Evolutionary conservation across 2,113 vertebrate species (phyloP).

Genomic region (Sylvilagus bachmani): DNA sequence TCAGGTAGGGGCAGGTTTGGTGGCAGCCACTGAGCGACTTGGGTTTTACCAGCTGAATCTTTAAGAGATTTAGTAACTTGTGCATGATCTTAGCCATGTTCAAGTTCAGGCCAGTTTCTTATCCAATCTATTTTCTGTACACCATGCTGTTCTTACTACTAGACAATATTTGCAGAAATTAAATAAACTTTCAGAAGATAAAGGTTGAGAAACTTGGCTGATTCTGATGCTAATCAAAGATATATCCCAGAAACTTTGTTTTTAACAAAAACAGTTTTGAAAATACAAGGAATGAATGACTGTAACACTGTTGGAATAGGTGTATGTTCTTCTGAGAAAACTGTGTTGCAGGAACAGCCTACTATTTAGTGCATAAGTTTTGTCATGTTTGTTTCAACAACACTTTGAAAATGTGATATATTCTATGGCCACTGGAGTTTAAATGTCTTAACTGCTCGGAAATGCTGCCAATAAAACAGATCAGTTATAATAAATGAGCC

Average conservation of each 20-base stretch:
- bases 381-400: constrained; percentile 15
- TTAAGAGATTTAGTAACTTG: background rate
- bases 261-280: background rate
- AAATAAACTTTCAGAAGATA: background rate
- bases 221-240: background rate
- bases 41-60: background rate
- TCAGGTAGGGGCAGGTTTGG: fast-evolving
- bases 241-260: background rate
- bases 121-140: background rate
- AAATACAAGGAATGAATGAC: background rate
- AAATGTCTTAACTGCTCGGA: constrained; percentile 2
- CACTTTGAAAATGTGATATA: constrained; percentile 2
- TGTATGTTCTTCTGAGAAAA: background rate
- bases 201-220: background rate
- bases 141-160: background rate
- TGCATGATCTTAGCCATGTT: background rate
- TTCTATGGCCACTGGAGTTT: constrained; percentile 39
- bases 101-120: background rate
- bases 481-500: background rate
- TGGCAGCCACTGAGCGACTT: background rate
- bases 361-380: background rate
- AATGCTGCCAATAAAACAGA: constrained; percentile 4
- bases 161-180: background rate
- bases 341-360: background rate
- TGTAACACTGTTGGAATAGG: background rate